Conservation (phyloP, 1,140 invertebrate species). For the Stenopsyche tienmushanensis region DNA sequence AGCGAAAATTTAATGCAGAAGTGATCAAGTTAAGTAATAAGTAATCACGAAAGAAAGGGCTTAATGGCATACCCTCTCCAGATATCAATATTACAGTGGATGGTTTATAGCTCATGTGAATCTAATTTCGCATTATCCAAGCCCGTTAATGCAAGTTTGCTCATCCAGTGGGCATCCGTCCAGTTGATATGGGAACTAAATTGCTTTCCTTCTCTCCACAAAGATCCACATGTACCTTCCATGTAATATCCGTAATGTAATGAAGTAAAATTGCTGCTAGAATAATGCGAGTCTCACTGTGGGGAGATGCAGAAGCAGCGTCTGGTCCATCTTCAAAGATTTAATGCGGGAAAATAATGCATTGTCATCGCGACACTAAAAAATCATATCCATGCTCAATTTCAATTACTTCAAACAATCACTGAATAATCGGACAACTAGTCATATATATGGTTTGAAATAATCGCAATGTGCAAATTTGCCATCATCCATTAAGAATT, state of each 20-base stretch:
- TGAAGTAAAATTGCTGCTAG: constrained; percentile 24
- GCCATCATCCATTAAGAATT: too few relatives aligned
- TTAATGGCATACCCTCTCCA: too few relatives aligned
- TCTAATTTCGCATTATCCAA: constrained; percentile 15
- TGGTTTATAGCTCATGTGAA: too few relatives aligned
- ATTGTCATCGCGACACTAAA: background rate
- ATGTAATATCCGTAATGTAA: constrained; percentile 26
- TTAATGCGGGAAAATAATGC: background rate
- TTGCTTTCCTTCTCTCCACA: constrained; percentile 20
- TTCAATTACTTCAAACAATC: too few relatives aligned
- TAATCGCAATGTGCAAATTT: too few relatives aligned
- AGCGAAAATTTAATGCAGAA: too few relatives aligned
- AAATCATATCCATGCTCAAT: too few relatives aligned
- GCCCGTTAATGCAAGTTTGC: background rate
- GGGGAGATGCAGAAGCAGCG: background rate
- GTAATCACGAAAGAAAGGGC: too few relatives aligned
- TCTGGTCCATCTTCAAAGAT: background rate
- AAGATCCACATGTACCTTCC: background rate
- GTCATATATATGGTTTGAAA: too few relatives aligned
- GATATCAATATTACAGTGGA: too few relatives aligned
- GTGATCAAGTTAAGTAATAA: too few relatives aligned
- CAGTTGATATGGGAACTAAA: constrained; percentile 19
- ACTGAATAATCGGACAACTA: too few relatives aligned
- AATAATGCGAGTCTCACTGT: background rate
- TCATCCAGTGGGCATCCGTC: constrained; percentile 3